phyloP scores from a whole-genome alignment of 1,140 invertebrate species.

The Meloidogyne exigua region DNA sequence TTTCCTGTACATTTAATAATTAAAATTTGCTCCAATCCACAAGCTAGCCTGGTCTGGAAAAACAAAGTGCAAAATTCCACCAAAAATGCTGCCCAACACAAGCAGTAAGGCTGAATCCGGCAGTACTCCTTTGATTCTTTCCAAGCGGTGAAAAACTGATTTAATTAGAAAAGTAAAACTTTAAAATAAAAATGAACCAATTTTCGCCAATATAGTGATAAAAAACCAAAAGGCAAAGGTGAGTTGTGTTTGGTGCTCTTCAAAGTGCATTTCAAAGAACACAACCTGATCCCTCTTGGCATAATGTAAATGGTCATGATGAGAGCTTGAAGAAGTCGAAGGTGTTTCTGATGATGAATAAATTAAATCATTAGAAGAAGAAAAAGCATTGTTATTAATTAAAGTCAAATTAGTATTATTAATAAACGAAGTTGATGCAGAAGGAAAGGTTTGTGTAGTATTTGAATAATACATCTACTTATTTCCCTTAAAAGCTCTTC shows the following conservation, averaged over 20 bases:
- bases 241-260: conserved; percentile 36
- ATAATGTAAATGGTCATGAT: conserved; percentile 22
- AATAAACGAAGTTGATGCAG: neutral
- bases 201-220: conserved; percentile 38
- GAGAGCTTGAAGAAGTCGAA: neutral
- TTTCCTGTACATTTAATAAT: conserved; percentile 23
- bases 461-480: too few species aligned
- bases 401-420: neutral
- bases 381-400: neutral
- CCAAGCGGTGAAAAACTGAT: conserved; percentile 38
- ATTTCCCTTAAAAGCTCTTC: neutral
- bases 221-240: conserved; percentile 43
- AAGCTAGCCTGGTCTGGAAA: conserved; percentile 51
- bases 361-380: neutral
- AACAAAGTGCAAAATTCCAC: conserved; percentile 48
- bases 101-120: conserved; percentile 57
- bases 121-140: conserved; percentile 66
- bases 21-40: conserved; percentile 34
- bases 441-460: neutral
- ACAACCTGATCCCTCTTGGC: conserved; percentile 3
- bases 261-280: conserved; percentile 35
- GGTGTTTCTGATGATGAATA: too few species aligned
- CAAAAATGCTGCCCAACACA: conserved; percentile 54
- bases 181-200: conserved; percentile 20
- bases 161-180: conserved; percentile 8